A percentile compares a stretch with the other conserved stretches of the same genome.
Evolutionary conservation across 2,797 vertebrate genomes (phyloP).

Genomic region (Potorous gilbertii): DNA sequence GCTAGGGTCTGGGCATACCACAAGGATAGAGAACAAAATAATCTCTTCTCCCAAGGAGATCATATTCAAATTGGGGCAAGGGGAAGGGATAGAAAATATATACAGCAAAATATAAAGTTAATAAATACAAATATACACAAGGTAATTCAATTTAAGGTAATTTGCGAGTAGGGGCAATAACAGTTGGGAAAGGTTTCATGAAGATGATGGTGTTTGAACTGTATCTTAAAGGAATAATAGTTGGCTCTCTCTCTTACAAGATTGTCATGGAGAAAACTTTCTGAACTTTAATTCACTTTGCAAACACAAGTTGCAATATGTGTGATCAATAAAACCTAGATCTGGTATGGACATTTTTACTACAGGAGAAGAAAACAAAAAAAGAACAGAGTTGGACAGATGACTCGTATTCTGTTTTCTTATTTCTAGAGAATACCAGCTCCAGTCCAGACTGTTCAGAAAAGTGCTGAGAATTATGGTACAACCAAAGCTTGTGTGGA

Average conservation of each 20-base stretch:
- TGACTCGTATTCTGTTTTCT: background rate
- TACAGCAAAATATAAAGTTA: background rate
- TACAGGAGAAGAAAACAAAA: background rate
- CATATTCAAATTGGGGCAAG: background rate
- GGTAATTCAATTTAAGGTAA: background rate
- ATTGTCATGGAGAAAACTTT: background rate
- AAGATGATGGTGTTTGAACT: background rate
- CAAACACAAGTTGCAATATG: background rate
- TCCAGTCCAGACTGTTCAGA: background rate
- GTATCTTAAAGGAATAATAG: background rate
- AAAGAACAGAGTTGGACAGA: background rate
- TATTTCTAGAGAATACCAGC: background rate
- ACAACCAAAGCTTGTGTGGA: background rate
- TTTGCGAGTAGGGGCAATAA: background rate
- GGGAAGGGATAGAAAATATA: background rate
- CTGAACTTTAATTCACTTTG: background rate
- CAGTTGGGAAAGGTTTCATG: background rate
- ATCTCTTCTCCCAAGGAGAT: background rate
- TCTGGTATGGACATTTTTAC: background rate
- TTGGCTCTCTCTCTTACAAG: background rate
- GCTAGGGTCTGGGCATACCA: background rate
- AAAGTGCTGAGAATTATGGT: background rate
- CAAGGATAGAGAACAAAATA: background rate
- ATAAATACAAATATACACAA: background rate
- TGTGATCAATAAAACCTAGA: background rate